Evolutionary conservation across 37 sponge, comb jelly and placozoan genomes (phyloP), one percentile per base, ranked within the genome.

Genomic region (Crambe crambe): DNA sequence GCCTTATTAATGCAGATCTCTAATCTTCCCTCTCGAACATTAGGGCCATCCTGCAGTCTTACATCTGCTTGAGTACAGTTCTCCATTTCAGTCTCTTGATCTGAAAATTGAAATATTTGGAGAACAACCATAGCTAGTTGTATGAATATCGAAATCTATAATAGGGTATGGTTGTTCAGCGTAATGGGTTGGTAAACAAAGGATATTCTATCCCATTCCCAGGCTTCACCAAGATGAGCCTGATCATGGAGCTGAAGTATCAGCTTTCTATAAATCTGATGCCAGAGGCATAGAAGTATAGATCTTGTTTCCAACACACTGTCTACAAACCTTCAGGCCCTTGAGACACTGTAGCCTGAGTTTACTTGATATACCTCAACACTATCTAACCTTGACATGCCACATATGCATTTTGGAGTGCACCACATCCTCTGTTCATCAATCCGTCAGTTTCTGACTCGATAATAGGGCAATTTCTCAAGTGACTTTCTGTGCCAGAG

Each of bases 1-100:
- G 78, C 78, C 17, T 78, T 29, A 29, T 78, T 78, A 39, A 62
- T n/a, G 32, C 78, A 78, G 21, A 78, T 43, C 30, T 78, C 78
- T 6, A 78, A 47, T 65, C 78, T 35, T 21, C 78, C 78, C 35
- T 78, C 78, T 36, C 78, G 61, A 20, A 63, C 67, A 29, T 34
- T 78, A 0, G 27, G 61, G 20, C 78, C 78, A 78, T 65, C 67
- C 27, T 63, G 47, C 10, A 78, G 54, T 15, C 78, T 41, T 9
- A 78, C 27, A 27, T 78, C 78, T 43, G 67, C 51, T 34, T 9
- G 32, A 34, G 35, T 25, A 32, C 76, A 76, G 18, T 74, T 42
- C 8, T 42, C 36, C 47, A 51, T 35, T 21, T 31, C 23, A n/a
- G 34, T 31, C 59, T 34, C 12, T 34, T 26, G n/a, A 40, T 31